Evolutionary conservation across 2,113 vertebrate genomes (phyloP).

Genomic region (Prietella phreatophila): DNA sequence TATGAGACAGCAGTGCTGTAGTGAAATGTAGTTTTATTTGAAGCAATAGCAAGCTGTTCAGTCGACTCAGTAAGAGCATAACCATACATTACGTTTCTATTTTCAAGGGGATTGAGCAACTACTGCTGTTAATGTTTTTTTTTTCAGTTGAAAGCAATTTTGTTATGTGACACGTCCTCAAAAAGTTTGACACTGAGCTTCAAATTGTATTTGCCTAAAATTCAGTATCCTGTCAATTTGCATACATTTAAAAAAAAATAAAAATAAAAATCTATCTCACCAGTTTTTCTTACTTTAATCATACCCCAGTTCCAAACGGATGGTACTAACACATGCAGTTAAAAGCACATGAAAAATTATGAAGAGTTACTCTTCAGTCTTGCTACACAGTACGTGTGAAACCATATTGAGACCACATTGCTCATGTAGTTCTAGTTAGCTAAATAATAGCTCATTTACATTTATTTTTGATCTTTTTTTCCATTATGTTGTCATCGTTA

Average conservation of each 20-base stretch:
- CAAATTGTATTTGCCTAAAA: not conserved
- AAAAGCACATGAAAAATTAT: not conserved
- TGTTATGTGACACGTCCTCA: not conserved
- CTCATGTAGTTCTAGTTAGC: not conserved
- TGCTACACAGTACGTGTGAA: constrained; percentile 4
- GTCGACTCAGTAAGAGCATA: constrained; percentile 22
- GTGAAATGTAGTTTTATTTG: constrained; percentile 16
- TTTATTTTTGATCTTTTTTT: not conserved
- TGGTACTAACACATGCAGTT: not conserved
- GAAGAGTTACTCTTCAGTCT: constrained; percentile 4
- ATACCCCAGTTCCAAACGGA: not conserved
- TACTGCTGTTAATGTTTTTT: not conserved
- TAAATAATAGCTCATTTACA: constrained; percentile 12
- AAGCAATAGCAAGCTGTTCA: constrained; percentile 24
- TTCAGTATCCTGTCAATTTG: not conserved
- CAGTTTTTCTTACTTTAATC: constrained; percentile 3
- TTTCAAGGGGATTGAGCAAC: constrained; percentile 15
- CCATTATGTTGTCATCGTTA: not conserved
- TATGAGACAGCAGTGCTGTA: not conserved
- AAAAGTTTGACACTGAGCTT: not conserved
- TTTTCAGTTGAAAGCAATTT: constrained; percentile 6
- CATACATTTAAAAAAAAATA: not conserved
- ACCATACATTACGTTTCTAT: not conserved
- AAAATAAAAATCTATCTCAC: not conserved
- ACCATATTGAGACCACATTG: not conserved